A percentile compares a stretch with the other conserved stretches of the same genome.
These are phyloP conservation scores for Melieria omissa DNA, from an alignment of 2,888 invertebrate genomes.

Conservation along the genomic window DNA sequence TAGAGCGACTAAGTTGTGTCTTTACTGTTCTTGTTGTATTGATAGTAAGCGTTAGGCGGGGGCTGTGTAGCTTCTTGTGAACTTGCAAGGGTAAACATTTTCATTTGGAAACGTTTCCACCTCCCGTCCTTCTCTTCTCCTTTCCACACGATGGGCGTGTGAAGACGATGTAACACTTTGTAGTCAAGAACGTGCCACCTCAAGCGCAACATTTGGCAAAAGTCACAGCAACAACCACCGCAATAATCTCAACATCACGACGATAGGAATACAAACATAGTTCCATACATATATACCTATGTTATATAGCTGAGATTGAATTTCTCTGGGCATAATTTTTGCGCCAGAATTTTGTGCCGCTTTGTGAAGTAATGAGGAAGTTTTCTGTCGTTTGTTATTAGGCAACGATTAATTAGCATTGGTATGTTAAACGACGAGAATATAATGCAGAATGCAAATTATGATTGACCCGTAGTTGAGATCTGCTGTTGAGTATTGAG, in stretches of 20 bases:
- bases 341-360: no score
- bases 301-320: background rate
- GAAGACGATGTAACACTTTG: no score
- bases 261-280: background rate
- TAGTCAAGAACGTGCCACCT: conserved; percentile 1
- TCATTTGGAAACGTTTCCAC: background rate
- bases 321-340: no score
- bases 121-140: background rate
- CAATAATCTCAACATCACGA: background rate
- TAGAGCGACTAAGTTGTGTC: background rate
- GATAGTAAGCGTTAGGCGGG: background rate
- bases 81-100: conserved; percentile 1
- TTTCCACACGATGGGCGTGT: no score
- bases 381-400: no score
- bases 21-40: background rate
- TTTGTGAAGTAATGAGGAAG: no score
- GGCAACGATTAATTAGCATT: no score
- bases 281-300: background rate
- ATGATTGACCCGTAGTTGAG: no score
- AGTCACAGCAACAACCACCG: background rate
- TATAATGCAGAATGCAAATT: no score
- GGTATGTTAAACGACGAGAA: no score
- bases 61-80: background rate
- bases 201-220: conserved; percentile 6
- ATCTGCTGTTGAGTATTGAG: no score